These are phyloP conservation scores for Heliangelus exortis DNA, from an alignment of 2,797 vertebrate species.

Conservation along the genomic window DNA sequence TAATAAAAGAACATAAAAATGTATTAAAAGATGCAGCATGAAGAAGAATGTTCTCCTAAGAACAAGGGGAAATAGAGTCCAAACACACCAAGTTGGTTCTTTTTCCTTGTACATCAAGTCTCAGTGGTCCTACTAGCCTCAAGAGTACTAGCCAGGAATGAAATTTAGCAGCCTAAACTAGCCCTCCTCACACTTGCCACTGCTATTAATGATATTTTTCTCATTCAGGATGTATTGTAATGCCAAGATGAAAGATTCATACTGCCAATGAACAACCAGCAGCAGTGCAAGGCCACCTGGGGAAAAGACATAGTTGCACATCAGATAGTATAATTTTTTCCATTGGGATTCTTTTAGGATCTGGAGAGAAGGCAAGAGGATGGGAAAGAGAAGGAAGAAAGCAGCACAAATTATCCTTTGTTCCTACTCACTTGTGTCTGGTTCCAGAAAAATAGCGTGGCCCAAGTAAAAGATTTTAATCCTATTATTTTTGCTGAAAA, in stretches of 20 bases:
- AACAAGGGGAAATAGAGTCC: slow-evolving; percentile 25
- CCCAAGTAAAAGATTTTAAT: neutral
- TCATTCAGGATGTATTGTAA: slow-evolving; percentile 51
- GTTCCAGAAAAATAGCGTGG: neutral
- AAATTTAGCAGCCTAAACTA: slow-evolving; percentile 37
- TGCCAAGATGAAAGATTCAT: slow-evolving; percentile 61
- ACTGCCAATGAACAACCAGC: slow-evolving; percentile 41
- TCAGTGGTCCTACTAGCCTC: slow-evolving; percentile 4
- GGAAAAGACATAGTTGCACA: slow-evolving; percentile 27
- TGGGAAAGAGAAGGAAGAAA: neutral
- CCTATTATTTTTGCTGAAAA: neutral
- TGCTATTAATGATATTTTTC: slow-evolving; percentile 64
- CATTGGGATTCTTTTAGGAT: neutral
- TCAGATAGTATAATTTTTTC: slow-evolving; percentile 18
- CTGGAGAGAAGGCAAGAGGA: neutral
- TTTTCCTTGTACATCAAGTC: neutral
- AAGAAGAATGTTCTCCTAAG: neutral
- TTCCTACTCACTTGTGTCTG: neutral
- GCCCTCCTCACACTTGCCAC: slow-evolving; percentile 12
- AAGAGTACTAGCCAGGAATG: neutral
- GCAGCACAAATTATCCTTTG: neutral
- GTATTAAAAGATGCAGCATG: neutral
- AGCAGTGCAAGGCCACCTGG: neutral
- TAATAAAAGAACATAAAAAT: neutral
- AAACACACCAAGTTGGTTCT: neutral